Conservation (phyloP, 2,888 invertebrate species). For the Axea sp. region DNA sequence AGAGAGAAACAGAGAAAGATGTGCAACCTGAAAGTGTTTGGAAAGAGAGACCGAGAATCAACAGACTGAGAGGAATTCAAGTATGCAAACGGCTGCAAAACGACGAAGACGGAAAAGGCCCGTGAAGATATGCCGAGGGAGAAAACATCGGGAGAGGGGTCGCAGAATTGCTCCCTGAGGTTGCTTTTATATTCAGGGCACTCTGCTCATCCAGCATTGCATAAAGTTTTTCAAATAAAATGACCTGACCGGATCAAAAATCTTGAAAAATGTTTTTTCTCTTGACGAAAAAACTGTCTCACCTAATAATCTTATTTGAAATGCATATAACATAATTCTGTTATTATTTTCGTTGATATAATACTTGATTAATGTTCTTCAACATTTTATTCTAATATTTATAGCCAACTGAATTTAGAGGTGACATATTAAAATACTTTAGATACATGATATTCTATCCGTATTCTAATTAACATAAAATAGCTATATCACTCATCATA, state of each 20-base stretch:
- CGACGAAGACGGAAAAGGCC: slow-evolving; percentile 34
- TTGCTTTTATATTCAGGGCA: slow-evolving; percentile 60
- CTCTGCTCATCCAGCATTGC: slow-evolving; percentile 47
- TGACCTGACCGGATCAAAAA: slow-evolving; percentile 9
- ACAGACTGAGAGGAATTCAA: slow-evolving; percentile 50
- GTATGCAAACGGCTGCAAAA: slow-evolving; percentile 50
- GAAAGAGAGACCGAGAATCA: slow-evolving; percentile 46
- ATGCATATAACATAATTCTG: too few species aligned
- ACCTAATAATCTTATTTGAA: too few species aligned
- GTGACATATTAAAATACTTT: too few species aligned
- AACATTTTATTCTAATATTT: too few species aligned
- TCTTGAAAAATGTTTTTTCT: too few species aligned
- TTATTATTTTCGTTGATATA: too few species aligned
- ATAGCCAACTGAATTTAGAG: too few species aligned
- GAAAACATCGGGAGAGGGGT: slow-evolving; percentile 23
- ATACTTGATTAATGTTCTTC: too few species aligned
- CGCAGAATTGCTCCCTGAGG: slow-evolving; percentile 60
- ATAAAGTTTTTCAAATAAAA: slow-evolving; percentile 51
- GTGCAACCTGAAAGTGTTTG: slow-evolving; percentile 32
- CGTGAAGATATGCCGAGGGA: slow-evolving; percentile 22
- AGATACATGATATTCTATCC: too few species aligned
- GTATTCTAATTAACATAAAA: too few species aligned
- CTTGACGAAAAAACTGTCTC: too few species aligned
- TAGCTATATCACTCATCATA: too few species aligned
- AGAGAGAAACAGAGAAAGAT: slow-evolving; percentile 24